Percentiles rank a stretch among this genome's conserved stretches.
phyloP scores from a whole-genome alignment of 2,113 vertebrate species.

The Nannobrachium achirus region DNA sequence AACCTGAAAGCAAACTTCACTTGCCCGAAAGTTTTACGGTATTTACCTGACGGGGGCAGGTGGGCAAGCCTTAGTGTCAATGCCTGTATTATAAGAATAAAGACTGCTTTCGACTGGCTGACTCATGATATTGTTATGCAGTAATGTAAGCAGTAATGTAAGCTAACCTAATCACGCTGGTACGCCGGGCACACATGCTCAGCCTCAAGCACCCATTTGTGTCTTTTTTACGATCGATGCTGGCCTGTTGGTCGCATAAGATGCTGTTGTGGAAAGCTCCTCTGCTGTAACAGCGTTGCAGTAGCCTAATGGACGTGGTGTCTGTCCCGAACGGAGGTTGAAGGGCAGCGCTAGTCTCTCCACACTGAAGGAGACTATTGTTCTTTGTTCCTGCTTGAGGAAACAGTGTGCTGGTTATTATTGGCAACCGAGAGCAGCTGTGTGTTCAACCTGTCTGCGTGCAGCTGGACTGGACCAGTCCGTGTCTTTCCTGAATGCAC shows the following conservation, averaged over 20 bases:
- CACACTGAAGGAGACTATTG: slow-evolving; percentile 72
- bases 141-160: slow-evolving; percentile 35
- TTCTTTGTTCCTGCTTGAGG: slow-evolving; percentile 75
- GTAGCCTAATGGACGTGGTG: slow-evolving; percentile 45
- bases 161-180: slow-evolving; percentile 50
- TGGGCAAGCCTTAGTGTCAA: too few relatives aligned
- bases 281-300: slow-evolving; percentile 44
- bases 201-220: slow-evolving; percentile 49
- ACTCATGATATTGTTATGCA: slow-evolving; percentile 53
- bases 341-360: slow-evolving; percentile 51
- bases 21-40: too few relatives aligned
- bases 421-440: slow-evolving; percentile 57
- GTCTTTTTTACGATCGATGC: slow-evolving; percentile 47
- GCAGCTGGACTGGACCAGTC: slow-evolving; percentile 32
- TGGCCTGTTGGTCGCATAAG: slow-evolving; percentile 39
- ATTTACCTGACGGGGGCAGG: too few relatives aligned
- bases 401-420: slow-evolving; percentile 63
- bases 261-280: slow-evolving; percentile 43
- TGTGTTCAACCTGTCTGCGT: slow-evolving; percentile 35
- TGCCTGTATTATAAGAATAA: slow-evolving; percentile 8
- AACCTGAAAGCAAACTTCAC: too few relatives aligned
- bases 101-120: slow-evolving; percentile 2
- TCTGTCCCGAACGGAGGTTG: slow-evolving; percentile 43
- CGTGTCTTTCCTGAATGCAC: slow-evolving; percentile 27
- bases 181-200: slow-evolving; percentile 55